A percentile compares a stretch with the other conserved stretches of the same genome.
phyloP scores from a whole-genome alignment of 2,888 invertebrate species.

The Elysia crispata region DNA sequence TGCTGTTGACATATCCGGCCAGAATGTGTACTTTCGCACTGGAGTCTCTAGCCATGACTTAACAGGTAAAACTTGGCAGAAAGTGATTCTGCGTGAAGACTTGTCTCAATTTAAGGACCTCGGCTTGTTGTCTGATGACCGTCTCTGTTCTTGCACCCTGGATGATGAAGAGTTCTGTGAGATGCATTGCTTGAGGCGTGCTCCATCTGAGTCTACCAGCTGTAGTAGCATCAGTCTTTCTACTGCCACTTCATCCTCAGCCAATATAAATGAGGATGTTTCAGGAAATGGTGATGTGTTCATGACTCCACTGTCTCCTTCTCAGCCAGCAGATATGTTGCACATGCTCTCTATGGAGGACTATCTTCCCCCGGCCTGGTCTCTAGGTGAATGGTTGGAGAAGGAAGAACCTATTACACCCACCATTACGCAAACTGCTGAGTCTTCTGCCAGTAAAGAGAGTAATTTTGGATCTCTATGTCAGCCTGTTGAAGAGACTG shows the following conservation, averaged over 20 bases:
- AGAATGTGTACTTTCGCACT: constrained; percentile 64
- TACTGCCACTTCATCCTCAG: neutral
- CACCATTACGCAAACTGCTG: too few relatives aligned
- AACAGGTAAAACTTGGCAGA: constrained; percentile 91
- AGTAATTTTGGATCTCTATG: too few relatives aligned
- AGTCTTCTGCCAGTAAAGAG: too few relatives aligned
- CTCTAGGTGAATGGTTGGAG: too few relatives aligned
- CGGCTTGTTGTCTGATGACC: constrained; percentile 27
- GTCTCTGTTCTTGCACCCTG: constrained; percentile 33
- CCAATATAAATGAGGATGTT: too few relatives aligned
- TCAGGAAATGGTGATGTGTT: neutral
- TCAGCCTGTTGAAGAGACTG: too few relatives aligned
- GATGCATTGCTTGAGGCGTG: constrained; percentile 18
- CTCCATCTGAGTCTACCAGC: constrained; percentile 32
- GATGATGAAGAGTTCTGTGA: constrained; percentile 23
- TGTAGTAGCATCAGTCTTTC: constrained; percentile 32
- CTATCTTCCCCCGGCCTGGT: too few relatives aligned
- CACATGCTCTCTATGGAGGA: too few relatives aligned
- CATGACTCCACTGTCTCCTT: neutral
- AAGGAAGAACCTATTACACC: too few relatives aligned
- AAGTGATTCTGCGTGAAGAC: constrained; percentile 50
- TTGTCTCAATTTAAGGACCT: constrained; percentile 3
- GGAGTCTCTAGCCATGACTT: constrained; percentile 75
- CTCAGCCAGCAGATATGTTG: neutral
- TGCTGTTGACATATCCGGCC: constrained; percentile 66